These are phyloP conservation scores for Polymixis lichenea DNA, from an alignment of 2,888 invertebrate genomes.

Conservation along the genomic window DNA sequence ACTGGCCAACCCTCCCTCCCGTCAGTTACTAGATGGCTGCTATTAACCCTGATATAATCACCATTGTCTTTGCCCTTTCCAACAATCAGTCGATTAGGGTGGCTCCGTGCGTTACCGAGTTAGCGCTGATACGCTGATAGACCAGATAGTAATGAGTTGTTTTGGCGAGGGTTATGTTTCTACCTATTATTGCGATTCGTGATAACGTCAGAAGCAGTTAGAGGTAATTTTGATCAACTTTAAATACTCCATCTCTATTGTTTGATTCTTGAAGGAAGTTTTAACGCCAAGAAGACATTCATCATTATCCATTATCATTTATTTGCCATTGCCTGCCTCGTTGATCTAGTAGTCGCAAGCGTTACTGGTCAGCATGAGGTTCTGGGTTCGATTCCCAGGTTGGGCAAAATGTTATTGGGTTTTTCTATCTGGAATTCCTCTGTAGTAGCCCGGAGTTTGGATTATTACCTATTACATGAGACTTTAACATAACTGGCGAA, in stretches of 20 bases:
- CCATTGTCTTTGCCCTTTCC: constrained; percentile 89
- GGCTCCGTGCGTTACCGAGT: constrained; percentile 51
- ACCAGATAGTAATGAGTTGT: constrained; percentile 51
- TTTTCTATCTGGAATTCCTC: too few relatives aligned
- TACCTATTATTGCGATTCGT: constrained; percentile 33
- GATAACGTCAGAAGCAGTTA: constrained; percentile 23
- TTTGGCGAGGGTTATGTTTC: constrained; percentile 44
- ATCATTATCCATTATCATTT: too few relatives aligned
- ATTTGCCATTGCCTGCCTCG: too few relatives aligned
- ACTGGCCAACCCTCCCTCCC: constrained; percentile 71
- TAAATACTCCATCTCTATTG: background rate
- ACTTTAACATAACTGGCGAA: too few relatives aligned
- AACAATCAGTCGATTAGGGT: constrained; percentile 78
- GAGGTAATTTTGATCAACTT: background rate
- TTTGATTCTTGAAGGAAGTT: background rate
- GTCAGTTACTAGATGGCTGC: constrained; percentile 80
- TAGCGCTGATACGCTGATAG: constrained; percentile 45
- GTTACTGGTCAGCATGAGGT: too few relatives aligned
- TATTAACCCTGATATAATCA: constrained; percentile 88
- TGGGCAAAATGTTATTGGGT: too few relatives aligned
- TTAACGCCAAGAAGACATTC: too few relatives aligned
- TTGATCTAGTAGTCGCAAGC: too few relatives aligned
- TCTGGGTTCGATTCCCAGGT: too few relatives aligned
- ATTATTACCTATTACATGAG: too few relatives aligned
- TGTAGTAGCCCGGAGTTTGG: too few relatives aligned